Evolutionary conservation across 2,888 invertebrate species (phyloP).

Genomic region (Xanthostigma xanthostigma): DNA sequence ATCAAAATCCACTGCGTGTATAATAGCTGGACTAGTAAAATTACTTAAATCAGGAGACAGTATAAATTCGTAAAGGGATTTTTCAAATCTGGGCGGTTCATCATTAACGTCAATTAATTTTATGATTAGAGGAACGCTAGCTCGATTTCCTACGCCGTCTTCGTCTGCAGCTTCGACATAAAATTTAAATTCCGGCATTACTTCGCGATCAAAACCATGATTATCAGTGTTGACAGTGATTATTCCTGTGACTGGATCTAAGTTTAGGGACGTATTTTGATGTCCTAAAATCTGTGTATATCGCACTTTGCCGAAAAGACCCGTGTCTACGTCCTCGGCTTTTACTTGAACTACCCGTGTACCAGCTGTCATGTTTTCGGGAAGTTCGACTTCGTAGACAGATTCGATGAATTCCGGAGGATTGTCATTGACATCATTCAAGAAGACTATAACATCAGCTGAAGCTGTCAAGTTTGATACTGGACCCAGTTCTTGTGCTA

Average conservation of each 20-base stretch:
- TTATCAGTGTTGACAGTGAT: slow-evolving; percentile 65
- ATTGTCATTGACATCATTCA: slow-evolving; percentile 82
- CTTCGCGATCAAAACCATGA: slow-evolving; percentile 70
- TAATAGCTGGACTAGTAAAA: slow-evolving; percentile 62
- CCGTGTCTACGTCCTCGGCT: slow-evolving; percentile 71
- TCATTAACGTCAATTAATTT: slow-evolving; percentile 45
- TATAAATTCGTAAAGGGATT: slow-evolving; percentile 64
- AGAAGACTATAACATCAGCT: slow-evolving; percentile 62
- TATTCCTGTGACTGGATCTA: slow-evolving; percentile 64
- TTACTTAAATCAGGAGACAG: slow-evolving; percentile 55
- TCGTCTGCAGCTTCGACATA: slow-evolving; percentile 80
- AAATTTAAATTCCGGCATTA: slow-evolving; percentile 58
- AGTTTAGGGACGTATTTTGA: slow-evolving; percentile 59
- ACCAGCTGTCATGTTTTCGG: slow-evolving; percentile 61
- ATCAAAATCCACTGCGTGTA: slow-evolving; percentile 74
- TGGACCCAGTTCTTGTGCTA: slow-evolving; percentile 69
- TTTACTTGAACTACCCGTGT: slow-evolving; percentile 38
- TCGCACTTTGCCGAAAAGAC: slow-evolving; percentile 57
- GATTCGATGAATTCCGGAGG: slow-evolving; percentile 61
- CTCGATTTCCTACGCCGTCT: slow-evolving; percentile 63
- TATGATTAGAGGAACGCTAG: slow-evolving; percentile 57
- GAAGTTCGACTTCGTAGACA: slow-evolving; percentile 57
- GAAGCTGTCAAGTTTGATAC: slow-evolving; percentile 56
- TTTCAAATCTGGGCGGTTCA: slow-evolving; percentile 71
- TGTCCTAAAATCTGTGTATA: slow-evolving; percentile 66